Evolutionary conservation across 2,888 invertebrate genomes (phyloP), one percentile per base, ranked within the genome.

Genomic region (Ypsolopha scabrella): DNA sequence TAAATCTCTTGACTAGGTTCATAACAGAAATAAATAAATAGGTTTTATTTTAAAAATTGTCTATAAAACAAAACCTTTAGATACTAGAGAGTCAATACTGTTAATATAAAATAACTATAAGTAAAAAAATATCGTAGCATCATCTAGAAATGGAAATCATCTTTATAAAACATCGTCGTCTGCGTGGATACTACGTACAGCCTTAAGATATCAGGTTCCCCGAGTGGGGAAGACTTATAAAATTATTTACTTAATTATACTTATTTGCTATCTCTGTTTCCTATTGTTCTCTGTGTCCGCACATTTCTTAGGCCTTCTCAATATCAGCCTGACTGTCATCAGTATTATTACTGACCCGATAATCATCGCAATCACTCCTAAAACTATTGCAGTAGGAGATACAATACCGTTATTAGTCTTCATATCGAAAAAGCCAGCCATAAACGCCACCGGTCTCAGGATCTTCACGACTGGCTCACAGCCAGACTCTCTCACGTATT

Each of bases 401-500:
- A 73, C 51, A 10, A 59, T 56, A 10, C 54, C 53, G 6, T 36
- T n/a, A 4, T 59, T 56, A 10, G 64, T 55, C 11, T 55, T 59
- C 6, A 61, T 60, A 41, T 75, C 60, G 50, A 69, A 68, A 0
- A 68, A 24, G 9, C 77, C 72, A 1, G 71, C 64, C 0, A 78
- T 64, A 38, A 80, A 63, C 2, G 86, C 85, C 1, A 86, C 72
- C 0, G 87, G 87, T 47, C 75, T 68, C 36, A 87, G 59, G 52
- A 87, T 87, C 58, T 86, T 86, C 6, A 87, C 87, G 2, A 87
- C 83, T 0, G 86, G 87, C 48, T 80, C 88, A 61, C 91, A 92
- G 24, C 88, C 89, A 0, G 91, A 90, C 64, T 92, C 91, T 51
- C 90, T 80, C 6, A 91, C 88, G 60, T 91, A 92, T 65, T 92